These are phyloP conservation scores for Scaptomyza tumidula DNA, from an alignment of 2,888 invertebrate species.

Conservation along the genomic window DNA sequence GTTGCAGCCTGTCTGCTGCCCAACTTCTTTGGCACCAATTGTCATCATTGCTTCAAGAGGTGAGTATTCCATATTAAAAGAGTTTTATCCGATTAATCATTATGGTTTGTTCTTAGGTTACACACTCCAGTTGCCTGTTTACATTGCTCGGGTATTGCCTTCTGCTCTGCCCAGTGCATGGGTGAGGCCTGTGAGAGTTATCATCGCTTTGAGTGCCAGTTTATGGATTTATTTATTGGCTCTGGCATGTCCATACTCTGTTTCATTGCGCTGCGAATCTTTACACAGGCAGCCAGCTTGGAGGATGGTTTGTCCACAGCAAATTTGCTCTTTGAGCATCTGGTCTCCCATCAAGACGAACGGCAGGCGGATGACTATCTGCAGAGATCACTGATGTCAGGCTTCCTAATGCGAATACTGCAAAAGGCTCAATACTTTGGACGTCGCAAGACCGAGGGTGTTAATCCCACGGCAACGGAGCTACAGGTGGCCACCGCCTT, in stretches of 20 bases:
- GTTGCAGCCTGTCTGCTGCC: constrained; percentile 90
- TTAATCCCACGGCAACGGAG: constrained; percentile 86
- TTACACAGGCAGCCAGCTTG: constrained; percentile 87
- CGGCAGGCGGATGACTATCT: constrained; percentile 89
- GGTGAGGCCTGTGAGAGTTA: constrained; percentile 88
- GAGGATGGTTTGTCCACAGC: constrained; percentile 83
- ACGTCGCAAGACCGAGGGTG: constrained; percentile 83
- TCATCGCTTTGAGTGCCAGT: constrained; percentile 91
- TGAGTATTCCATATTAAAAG: constrained; percentile 70
- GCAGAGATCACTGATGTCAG: constrained; percentile 91
- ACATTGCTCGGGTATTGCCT: constrained; percentile 91
- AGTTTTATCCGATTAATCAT: no score
- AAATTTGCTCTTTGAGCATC: constrained; percentile 86
- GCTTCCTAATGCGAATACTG: constrained; percentile 90
- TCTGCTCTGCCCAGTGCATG: constrained; percentile 89
- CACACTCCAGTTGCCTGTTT: constrained; percentile 89
- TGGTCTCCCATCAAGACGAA: constrained; percentile 88
- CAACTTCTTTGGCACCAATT: constrained; percentile 91
- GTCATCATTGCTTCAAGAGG: constrained; percentile 92
- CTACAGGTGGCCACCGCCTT: constrained; percentile 88
- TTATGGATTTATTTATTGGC: constrained; percentile 90
- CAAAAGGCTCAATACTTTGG: constrained; percentile 89
- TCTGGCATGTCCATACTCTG: constrained; percentile 93
- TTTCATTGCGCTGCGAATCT: constrained; percentile 90
- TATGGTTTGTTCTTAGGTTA: constrained; percentile 83